Evolutionary conservation across 2,113 vertebrate genomes (phyloP), one percentile per base, ranked within the genome.

Genomic region (Menidia beryllina): DNA sequence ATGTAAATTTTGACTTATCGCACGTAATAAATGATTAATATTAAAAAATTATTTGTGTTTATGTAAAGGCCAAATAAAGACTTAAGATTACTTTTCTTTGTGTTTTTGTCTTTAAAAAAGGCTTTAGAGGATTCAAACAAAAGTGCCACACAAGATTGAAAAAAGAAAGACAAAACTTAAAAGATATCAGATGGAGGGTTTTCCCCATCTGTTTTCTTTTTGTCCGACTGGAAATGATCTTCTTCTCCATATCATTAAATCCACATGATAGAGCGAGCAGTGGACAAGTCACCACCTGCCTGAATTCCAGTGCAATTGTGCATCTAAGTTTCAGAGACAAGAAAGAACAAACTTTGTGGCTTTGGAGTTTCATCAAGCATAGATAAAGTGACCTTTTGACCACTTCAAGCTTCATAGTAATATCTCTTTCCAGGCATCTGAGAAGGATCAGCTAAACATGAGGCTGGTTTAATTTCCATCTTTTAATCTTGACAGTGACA

Each of bases 331-430:
- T 45, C 17, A n/a, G 12, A 65, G 58, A 71, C 57, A 64, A 66
- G 60, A 27, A 8, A 20, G 26, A 30, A 21, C 39, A 67, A 51
- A 41, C 5, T 15, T 75, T 52, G 12, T 57, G 60, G 72, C 43
- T 85, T 65, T 69, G 55, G 45, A 36, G 38, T 60, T 77, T 83
- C 66, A 79, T 75, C 52, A 41, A 0, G 17, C 54, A n/a, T 52
- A 72, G 67, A 73, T 81, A 45, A 64, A 54, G 20, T 85, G 66
- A 73, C 71, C 74, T 78, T 73, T 34, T 59, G 61, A 12, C 51
- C 59, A 70, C 49, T 60, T 76, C 53, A 68, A 72, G 79, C 54
- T 75, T 80, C 72, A 59, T 15, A 7, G 3, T 27, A 55, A 57
- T 14, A 79, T 73, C 75, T 59, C 58, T 57, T 50, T 47, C 20